Percentiles rank a stretch among this genome's conserved stretches.
Evolutionary conservation across 2,797 vertebrate species (phyloP).

Genomic region (Pseudochirops corinnae): DNA sequence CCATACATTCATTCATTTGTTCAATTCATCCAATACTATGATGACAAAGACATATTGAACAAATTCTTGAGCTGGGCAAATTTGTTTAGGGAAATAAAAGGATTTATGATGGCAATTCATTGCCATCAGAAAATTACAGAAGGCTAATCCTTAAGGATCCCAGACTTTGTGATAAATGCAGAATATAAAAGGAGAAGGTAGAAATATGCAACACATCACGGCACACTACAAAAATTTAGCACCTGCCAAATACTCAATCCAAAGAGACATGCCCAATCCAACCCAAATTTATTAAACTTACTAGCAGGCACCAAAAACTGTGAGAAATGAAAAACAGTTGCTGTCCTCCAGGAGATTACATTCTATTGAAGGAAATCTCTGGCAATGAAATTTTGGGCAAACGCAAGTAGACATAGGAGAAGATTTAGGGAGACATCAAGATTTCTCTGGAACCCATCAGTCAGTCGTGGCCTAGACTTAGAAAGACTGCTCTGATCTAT

Average conservation of each 20-base stretch:
- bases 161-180: not conserved
- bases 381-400: not conserved
- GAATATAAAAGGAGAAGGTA: not conserved
- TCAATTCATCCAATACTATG: not conserved
- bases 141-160: not conserved
- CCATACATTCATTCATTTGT: not conserved
- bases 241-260: not conserved
- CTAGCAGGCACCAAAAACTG: not conserved
- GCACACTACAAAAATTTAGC: not conserved
- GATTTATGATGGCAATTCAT: not conserved
- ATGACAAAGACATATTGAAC: not conserved
- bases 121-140: not conserved
- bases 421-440: not conserved
- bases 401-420: not conserved
- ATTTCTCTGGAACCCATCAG: not conserved
- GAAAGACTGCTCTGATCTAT: not conserved
- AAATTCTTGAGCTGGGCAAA: not conserved
- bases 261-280: not conserved
- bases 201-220: not conserved
- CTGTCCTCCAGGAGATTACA: not conserved
- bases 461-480: not conserved
- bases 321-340: not conserved
- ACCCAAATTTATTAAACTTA: slow-evolving; percentile 1
- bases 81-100: not conserved
- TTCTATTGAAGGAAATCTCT: not conserved